Percentiles rank a stretch among this genome's conserved stretches.
phyloP scores from a whole-genome alignment of 2,113 vertebrate species.

The Peucedramus taeniatus region DNA sequence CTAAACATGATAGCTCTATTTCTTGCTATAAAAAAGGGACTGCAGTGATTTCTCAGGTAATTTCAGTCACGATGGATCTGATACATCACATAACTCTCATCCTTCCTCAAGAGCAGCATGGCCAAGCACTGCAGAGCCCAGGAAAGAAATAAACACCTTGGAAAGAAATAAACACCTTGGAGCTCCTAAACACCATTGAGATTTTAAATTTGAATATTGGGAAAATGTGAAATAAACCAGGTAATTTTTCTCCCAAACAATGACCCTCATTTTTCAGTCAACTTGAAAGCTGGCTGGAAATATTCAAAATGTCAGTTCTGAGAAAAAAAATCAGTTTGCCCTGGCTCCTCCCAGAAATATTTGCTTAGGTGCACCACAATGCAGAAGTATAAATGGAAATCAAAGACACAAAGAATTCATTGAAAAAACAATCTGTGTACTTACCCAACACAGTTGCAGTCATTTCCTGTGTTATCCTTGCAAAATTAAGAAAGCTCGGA shows the following conservation, averaged over 20 bases:
- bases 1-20: not conserved
- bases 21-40: not conserved
- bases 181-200: not conserved
- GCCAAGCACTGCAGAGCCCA: not conserved
- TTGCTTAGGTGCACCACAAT: not conserved
- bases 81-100: not conserved
- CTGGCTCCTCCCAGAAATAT: not conserved
- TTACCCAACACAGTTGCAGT: not conserved
- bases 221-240: not conserved
- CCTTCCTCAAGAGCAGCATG: not conserved
- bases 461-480: not conserved
- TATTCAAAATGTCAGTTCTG: not conserved
- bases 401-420: constrained; percentile 1
- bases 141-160: not conserved
- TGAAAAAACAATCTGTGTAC: not conserved
- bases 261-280: not conserved
- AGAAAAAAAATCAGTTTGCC: not conserved
- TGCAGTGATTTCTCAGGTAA: not conserved
- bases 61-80: fast-evolving
- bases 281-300: not conserved
- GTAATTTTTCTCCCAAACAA: not conserved
- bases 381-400: not conserved
- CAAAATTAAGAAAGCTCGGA: constrained; percentile 17
- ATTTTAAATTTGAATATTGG: not conserved
- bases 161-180: not conserved